Evolutionary conservation across 2,888 invertebrate genomes (phyloP), one percentile per base, ranked within the genome.

Genomic region (Adelphocoris suturalis): DNA sequence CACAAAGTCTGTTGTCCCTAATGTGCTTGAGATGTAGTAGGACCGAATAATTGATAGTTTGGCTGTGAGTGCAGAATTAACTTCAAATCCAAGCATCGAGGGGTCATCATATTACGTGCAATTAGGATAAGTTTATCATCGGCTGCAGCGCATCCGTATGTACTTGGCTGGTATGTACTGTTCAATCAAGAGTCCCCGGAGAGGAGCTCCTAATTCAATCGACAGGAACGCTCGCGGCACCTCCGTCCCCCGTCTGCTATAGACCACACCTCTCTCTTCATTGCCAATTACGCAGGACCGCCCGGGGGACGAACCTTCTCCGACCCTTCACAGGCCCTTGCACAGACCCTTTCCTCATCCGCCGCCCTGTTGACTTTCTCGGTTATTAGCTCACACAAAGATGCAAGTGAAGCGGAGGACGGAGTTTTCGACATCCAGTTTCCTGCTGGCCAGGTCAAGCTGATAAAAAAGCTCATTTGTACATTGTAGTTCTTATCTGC

Each of bases 131-230:
- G 37, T 37, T 85, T 61, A 85, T 85, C 61, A 85, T 85, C 27
- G 85, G 61, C 61, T 57, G 85, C n/a, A 28, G 85, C 11, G 12
- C 85, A 85, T 61, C 85, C 27, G 78, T 78, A 78, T 16, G 28
- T 78, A 47, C 46, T 85, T 11, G 61, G n/a, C n/a, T 85, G n/a
- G 11, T 85, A 61, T 57, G 85, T 37, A 61, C 57, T 61, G 85
- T 85, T 85, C 85, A 85, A 85, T 85, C 85, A 85, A 61, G 28
- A 85, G 85, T 61, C 85, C 85, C 61, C 85, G 61, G 61, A 16
- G 85, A 85, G 85, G 7, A 23, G 28, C 85, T 57, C 61, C 28
- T 85, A 85, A 85, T 85, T 85, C 85, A 85, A 85, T 85, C 61
- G 85, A 85, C 37, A 46, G 78, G 23, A 78, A 19, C 78, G 78